Conservation (phyloP, 2,888 invertebrate genomes). For the Chymomyza amoena region DNA sequence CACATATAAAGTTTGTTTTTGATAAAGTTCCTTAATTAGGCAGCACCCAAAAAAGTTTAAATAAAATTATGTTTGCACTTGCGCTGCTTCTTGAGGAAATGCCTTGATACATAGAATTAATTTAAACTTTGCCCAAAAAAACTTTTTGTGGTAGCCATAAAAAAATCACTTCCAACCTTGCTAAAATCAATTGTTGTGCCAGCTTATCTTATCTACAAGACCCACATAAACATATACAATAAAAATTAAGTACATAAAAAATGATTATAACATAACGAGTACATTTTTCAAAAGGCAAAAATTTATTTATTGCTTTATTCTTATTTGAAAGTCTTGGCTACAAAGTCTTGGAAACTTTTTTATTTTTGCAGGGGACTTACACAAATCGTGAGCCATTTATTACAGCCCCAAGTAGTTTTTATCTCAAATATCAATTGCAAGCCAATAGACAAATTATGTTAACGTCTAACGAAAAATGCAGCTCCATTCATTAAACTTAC, state of each 20-base stretch:
- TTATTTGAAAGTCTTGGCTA: no score
- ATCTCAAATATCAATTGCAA: conserved; percentile 30
- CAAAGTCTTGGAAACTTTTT: background rate
- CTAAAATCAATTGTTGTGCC: conserved; percentile 44
- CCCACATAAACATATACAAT: background rate
- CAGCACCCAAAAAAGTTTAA: background rate
- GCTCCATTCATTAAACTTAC: conserved; percentile 18
- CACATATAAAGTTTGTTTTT: background rate
- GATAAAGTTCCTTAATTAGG: background rate
- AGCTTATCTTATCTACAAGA: conserved; percentile 38
- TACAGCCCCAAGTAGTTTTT: background rate
- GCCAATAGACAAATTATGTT: conserved; percentile 62
- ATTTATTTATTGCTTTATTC: no score
- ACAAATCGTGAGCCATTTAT: background rate
- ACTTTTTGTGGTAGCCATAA: background rate
- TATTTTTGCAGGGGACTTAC: background rate
- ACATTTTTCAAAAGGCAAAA: background rate
- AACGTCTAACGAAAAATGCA: conserved; percentile 13
- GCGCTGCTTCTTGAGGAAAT: background rate
- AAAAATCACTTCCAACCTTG: conserved; percentile 10
- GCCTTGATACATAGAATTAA: background rate
- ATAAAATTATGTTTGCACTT: background rate
- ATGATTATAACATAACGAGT: background rate
- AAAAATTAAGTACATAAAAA: background rate
- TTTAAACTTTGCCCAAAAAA: conserved; percentile 15